Evolutionary conservation across 2,888 invertebrate genomes (phyloP), one percentile per base, ranked within the genome.

Genomic region (Ypsolopha sequella): DNA sequence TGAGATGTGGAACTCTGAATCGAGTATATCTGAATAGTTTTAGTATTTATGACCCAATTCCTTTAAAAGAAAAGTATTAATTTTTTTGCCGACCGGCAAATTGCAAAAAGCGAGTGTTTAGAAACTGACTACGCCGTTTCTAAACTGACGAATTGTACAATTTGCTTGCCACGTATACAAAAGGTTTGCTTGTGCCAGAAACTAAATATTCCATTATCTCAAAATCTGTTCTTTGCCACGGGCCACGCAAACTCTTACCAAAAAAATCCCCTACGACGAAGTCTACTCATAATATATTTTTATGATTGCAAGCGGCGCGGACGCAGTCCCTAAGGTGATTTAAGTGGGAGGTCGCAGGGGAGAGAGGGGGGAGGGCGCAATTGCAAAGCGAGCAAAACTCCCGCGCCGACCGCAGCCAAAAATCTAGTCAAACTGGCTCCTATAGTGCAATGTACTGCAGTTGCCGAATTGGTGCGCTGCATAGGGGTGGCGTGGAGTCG

Each of bases 361-460:
- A 41, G 47, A 51, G 55, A 58, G 58, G 62, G 63, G 52, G 56
- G 55, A 54, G 51, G 61, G 58, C 62, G 62, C 61, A 55, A 61
- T 59, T 62, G 60, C 38, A 45, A 44, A 51, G 51, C n/a, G 44
- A 44, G 33, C 45, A 46, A 51, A 46, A 56, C 63, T 55, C 59
- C 52, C 45, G 55, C 60, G 59, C 59, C 52, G 55, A 54, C 56
- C 55, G 71, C 75, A 78, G 82, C 85, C 84, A 85, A 85, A 85
- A 86, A 86, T 85, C 86, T 86, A 86, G 86, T 85, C 86, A 84
- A 79, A 86, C 85, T 80, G 80, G 85, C 78, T 84, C 64, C 71
- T 78, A 73, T 82, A 80, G 84, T 82, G 84, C 84, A 84, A 82
- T 76, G 84, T 75, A 80, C 84, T 76, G 77, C 24, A 74, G 59